Base-by-base conservation (phyloP, 92 coral and sea anemone species). In the Isaurus tuberculatus region DNA sequence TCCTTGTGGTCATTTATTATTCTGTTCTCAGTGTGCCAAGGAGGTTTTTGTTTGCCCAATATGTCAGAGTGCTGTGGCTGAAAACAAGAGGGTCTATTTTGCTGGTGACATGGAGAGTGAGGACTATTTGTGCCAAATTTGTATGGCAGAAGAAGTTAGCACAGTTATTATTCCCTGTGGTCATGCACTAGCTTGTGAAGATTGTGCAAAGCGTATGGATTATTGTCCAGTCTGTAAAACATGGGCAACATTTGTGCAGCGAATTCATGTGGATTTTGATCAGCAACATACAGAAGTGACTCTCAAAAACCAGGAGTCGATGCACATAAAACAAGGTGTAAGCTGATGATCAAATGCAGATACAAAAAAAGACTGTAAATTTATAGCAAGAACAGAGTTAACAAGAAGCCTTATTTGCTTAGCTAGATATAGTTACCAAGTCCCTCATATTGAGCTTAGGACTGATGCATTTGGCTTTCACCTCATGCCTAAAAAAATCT, bases 81-180 rank as follows among this genome's bases (percentile, higher is more conserved):
- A 91, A 71, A 88, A 79, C 75, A 95, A 94, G 63, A 94, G 87
- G 69, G 92, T 93, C 1, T 97, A 85, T 80, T 88, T 92, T 89
- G 92, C 97, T 25, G 93, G 90, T 75, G 98, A 97, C 72, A 89
- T 88, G 34, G 72, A 84, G 8, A 87, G 89, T 46, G 90, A 97
- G 73, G 99, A 94, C 64, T 91, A 89, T 84, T 79, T 92, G 36
- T 97, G 99, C 79, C 99, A 94, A 58, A 97, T 97, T 27, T 97
- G 99, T 61, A 97, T 97, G 99, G 98, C 91, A 85, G 91, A 93
- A 72, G 92, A 92, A 74, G 88, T 97, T 73, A 90, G 91, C 86
- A 97, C 99, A 19, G 98, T 90, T 36, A 94, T 97, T 72, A 92
- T 94, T 31, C 99, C 99, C 4, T 97, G 99, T 87, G 99, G 99